Base-by-base conservation (phyloP, 2,888 invertebrate genomes). In the Melipona bicolor region DNA sequence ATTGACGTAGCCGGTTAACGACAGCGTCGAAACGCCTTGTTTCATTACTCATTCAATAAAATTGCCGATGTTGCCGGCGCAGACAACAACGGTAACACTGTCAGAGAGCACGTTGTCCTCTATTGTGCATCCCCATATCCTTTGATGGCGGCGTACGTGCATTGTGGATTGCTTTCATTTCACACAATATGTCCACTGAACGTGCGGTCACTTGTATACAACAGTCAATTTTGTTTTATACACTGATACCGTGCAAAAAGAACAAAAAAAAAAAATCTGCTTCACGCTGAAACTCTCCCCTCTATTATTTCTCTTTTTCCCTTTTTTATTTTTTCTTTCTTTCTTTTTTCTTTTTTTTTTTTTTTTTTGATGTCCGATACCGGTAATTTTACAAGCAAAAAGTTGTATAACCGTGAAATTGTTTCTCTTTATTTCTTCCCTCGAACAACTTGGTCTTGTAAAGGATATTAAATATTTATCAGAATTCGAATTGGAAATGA, bases 121-220 rank as follows among this genome's bases (percentile, higher is more conserved):
- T 49, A 74, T 75, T 78, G 78, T 72, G 80, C 71, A 56, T 70
- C 70, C 73, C 77, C 70, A 52, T 76, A 61, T 70, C 79, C 87
- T 91, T 91, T 89, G 90, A 91, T 86, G 87, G 77, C 81, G 87
- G 85, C 84, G 89, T 73, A 86, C 69, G 61, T 86, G 81, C 85
- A 89, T 88, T 85, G 84, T 86, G 79, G 81, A 83, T 87, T 79
- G 81, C 87, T 76, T 75, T 75, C 77, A 68, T 84, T 62, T 43
- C 77, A 67, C 70, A 85, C 88, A 85, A 87, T 88, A 52, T 79
- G 87, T 67, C 36, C 36, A 77, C 71, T 73, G 82, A 75, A 77
- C 83, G 85, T 82, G 79, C 73, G 54, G 43, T 49, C 80, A 88
- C 83, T 84, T 86, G 85, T 74, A 56, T 78, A 56, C 27, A 64